These are phyloP conservation scores for Scatophagus argus DNA, from an alignment of 2,113 vertebrate genomes.

Conservation along the genomic window DNA sequence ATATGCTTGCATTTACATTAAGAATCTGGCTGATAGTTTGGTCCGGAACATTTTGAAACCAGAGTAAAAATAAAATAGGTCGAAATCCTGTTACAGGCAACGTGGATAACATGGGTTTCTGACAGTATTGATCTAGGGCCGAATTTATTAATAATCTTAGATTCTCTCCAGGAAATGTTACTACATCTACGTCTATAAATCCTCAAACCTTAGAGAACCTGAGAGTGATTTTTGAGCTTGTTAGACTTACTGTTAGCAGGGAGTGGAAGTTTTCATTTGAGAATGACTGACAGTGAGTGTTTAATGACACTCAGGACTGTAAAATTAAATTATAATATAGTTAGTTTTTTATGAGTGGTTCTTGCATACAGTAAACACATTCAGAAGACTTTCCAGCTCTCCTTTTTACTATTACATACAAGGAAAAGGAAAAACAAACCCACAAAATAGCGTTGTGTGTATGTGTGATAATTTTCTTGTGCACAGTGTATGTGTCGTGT, in stretches of 20 bases:
- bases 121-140: background rate
- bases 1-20: slow-evolving; percentile 3
- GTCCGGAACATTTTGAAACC: background rate
- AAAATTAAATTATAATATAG: slow-evolving; percentile 5
- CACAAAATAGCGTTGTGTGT: background rate
- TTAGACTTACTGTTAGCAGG: background rate
- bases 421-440: background rate
- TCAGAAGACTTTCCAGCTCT: background rate
- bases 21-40: background rate
- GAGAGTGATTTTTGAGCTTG: background rate
- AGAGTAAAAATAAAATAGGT: background rate
- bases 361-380: background rate
- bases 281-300: background rate
- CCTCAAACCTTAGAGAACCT: background rate
- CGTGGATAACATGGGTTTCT: background rate
- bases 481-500: too few relatives aligned
- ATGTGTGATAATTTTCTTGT: background rate
- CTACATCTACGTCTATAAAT: background rate
- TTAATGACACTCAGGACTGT: slow-evolving; percentile 4
- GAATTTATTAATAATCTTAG: background rate
- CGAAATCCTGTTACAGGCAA: background rate
- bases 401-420: background rate
- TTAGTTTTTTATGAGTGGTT: background rate
- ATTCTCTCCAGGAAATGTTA: background rate
- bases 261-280: background rate